Conservation (phyloP, 30 jellyfish, hydroid and myxozoan species). For the Rhopilema esculentum region DNA sequence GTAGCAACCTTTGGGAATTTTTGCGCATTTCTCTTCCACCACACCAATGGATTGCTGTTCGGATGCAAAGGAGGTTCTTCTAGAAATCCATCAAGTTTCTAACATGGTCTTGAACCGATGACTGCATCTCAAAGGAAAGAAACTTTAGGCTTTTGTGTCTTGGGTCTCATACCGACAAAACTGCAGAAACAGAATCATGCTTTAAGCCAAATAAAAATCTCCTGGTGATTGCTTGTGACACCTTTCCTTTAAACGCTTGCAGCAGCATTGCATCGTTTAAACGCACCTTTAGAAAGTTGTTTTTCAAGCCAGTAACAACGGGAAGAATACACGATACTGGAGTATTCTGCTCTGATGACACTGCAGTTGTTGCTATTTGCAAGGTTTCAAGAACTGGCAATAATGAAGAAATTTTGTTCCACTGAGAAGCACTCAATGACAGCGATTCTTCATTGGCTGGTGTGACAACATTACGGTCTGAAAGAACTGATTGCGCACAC, state of each 20-base stretch:
- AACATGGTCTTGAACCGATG: constrained; percentile 32
- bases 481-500: constrained; percentile 20
- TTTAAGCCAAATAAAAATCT: constrained; percentile 3
- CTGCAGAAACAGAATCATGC: constrained; percentile 13
- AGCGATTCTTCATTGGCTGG: constrained; percentile 25
- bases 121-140: neutral
- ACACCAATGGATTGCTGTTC: constrained; percentile 29
- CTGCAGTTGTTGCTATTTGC: constrained; percentile 45
- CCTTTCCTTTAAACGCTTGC: constrained; percentile 13
- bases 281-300: constrained; percentile 17
- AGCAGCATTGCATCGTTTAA: constrained; percentile 24
- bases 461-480: constrained; percentile 24
- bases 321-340: constrained; percentile 41
- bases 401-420: constrained; percentile 43
- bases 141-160: constrained; percentile 34
- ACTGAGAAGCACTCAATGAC: constrained; percentile 27
- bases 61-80: constrained; percentile 59
- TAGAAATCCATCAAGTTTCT: constrained; percentile 11
- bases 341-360: constrained; percentile 35
- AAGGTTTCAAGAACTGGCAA: constrained; percentile 54
- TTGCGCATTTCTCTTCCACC: constrained; percentile 59
- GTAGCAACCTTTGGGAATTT: constrained; percentile 32
- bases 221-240: constrained; percentile 10
- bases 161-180: constrained; percentile 19
- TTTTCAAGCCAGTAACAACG: constrained; percentile 46